These are phyloP conservation scores for Ashinkailepas kermadecensis DNA, from an alignment of 2,888 invertebrate species.

Conservation along the genomic window DNA sequence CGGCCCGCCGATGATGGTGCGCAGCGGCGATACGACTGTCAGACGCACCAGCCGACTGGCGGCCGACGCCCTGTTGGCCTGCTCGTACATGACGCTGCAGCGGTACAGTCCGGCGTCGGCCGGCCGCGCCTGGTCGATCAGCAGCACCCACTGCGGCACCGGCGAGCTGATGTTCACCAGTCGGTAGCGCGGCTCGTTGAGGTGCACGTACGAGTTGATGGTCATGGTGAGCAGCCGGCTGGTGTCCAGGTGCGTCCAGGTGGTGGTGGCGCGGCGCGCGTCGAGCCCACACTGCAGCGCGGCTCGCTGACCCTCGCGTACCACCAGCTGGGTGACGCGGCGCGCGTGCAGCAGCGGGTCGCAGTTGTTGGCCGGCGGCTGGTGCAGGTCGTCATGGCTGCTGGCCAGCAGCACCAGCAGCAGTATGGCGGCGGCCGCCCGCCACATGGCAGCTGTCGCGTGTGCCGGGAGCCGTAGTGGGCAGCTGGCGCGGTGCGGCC, in stretches of 20 bases:
- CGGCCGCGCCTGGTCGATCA: background rate
- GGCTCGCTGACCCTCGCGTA: background rate
- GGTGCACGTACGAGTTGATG: slow-evolving; percentile 16
- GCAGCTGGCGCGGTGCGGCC: background rate
- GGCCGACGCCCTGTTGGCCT: too few species aligned
- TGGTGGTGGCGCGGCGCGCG: background rate
- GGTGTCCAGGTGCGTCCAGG: background rate
- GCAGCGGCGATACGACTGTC: background rate
- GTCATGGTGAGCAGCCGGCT: background rate
- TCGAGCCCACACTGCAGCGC: background rate
- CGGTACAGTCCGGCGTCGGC: background rate
- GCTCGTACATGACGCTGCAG: background rate
- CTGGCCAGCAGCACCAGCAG: background rate
- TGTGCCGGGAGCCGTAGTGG: background rate
- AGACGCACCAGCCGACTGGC: background rate
- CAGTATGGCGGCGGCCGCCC: background rate
- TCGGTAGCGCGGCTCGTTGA: background rate
- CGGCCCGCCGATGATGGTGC: background rate
- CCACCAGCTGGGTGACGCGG: background rate
- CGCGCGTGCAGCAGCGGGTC: background rate
- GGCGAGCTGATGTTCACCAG: background rate
- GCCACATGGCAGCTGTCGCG: background rate
- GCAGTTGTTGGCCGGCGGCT: background rate
- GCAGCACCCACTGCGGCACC: background rate
- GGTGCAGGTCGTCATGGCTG: too few species aligned